These are phyloP conservation scores for Clinocottus analis DNA, from an alignment of 2,113 vertebrate genomes.

Conservation along the genomic window DNA sequence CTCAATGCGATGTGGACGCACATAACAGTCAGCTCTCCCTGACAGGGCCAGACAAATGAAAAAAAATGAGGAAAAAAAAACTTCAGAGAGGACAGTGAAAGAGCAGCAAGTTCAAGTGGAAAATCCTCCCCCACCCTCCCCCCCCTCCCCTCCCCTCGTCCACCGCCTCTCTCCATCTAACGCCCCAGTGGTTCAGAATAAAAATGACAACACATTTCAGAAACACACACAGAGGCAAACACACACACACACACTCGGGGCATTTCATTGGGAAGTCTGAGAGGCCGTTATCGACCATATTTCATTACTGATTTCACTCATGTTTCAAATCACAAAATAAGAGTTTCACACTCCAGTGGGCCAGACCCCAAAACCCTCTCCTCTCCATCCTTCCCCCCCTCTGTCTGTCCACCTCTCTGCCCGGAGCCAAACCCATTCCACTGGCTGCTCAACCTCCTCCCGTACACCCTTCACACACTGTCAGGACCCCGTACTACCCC, in stretches of 20 bases:
- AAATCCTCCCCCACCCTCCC: slow-evolving; percentile 56
- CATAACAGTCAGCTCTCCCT: slow-evolving; percentile 53
- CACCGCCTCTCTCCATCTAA: slow-evolving; percentile 80
- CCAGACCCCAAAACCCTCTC: slow-evolving; percentile 79
- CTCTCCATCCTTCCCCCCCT: slow-evolving; percentile 65
- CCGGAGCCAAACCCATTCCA: slow-evolving; percentile 64
- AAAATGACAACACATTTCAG: slow-evolving; percentile 88
- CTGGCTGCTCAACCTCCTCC: slow-evolving; percentile 63
- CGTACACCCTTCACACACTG: slow-evolving; percentile 74
- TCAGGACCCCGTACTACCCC: slow-evolving; percentile 65
- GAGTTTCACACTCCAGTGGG: slow-evolving; percentile 87
- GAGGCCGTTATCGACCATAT: slow-evolving; percentile 85
- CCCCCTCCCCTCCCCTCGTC: slow-evolving; percentile 43
- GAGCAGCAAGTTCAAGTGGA: slow-evolving; percentile 84
- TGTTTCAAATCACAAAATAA: slow-evolving; percentile 90
- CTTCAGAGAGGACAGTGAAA: slow-evolving; percentile 75
- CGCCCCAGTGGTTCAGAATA: slow-evolving; percentile 86
- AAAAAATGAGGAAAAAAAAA: slow-evolving; percentile 53
- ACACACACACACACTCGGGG: slow-evolving; percentile 52
- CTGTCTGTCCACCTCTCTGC: slow-evolving; percentile 68
- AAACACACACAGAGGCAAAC: slow-evolving; percentile 71
- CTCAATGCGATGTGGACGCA: slow-evolving; percentile 16
- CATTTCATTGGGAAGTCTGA: slow-evolving; percentile 80
- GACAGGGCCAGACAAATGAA: slow-evolving; percentile 82
- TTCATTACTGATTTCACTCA: slow-evolving; percentile 90